A percentile compares a stretch with the other conserved stretches of the same genome.
phyloP scores from a whole-genome alignment of 2,888 invertebrate species.

The Euproctis similis region DNA sequence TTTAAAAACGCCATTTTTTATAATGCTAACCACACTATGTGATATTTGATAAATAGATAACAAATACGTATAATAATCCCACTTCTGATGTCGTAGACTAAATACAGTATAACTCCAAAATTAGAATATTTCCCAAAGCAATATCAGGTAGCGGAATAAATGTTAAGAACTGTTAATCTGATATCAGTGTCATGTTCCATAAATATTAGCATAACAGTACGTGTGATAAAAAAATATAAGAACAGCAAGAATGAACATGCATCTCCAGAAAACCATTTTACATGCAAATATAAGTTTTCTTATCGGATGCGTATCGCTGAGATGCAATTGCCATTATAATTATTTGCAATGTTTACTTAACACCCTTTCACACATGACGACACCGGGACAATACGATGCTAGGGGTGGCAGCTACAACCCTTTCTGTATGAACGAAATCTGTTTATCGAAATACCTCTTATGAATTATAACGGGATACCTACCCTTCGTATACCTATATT shows the following conservation, averaged over 20 bases:
- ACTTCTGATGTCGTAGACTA: too few relatives aligned
- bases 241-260: slow-evolving; percentile 54
- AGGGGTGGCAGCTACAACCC: slow-evolving; percentile 38
- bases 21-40: too few relatives aligned
- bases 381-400: slow-evolving; percentile 52
- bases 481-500: too few relatives aligned
- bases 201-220: slow-evolving; percentile 65
- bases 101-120: too few relatives aligned
- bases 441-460: slow-evolving; percentile 41
- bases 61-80: too few relatives aligned
- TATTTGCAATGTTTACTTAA: slow-evolving; percentile 77
- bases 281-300: slow-evolving; percentile 67
- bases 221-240: slow-evolving; percentile 55
- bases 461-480: slow-evolving; percentile 30
- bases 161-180: slow-evolving; percentile 61
- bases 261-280: slow-evolving; percentile 52
- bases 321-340: slow-evolving; percentile 72
- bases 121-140: too few relatives aligned
- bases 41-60: too few relatives aligned
- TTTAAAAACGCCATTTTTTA: too few relatives aligned
- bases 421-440: too few relatives aligned
- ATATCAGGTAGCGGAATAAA: slow-evolving; percentile 36
- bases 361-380: slow-evolving; percentile 76
- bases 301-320: slow-evolving; percentile 52
- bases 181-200: slow-evolving; percentile 72